Conservation (phyloP, 1,140 invertebrate genomes). For the Ceratosolen solmsi region DNA sequence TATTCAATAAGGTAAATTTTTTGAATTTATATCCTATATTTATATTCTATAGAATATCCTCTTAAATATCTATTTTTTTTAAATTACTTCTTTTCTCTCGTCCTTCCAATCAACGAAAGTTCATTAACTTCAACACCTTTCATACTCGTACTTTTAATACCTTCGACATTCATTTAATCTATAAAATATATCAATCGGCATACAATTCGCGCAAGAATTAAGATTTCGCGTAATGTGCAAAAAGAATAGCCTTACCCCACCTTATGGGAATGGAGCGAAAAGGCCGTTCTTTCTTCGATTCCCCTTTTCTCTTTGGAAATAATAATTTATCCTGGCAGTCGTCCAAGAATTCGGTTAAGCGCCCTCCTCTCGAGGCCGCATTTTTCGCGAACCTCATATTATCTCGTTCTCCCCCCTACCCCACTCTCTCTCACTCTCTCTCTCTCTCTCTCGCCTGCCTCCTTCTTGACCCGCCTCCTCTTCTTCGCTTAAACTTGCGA, state of each 20-base stretch:
- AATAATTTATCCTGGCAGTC: conserved; percentile 51
- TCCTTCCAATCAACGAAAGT: no score
- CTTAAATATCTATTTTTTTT: no score
- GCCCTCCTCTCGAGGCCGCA: conserved; percentile 39
- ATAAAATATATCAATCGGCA: no score
- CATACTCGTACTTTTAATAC: no score
- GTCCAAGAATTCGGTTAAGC: conserved; percentile 54
- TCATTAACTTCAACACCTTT: no score
- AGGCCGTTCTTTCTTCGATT: conserved; percentile 22
- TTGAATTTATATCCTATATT: no score
- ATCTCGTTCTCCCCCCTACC: conserved; percentile 26
- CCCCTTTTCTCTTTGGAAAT: conserved; percentile 10
- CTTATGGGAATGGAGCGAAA: neutral
- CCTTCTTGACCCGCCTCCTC: neutral
- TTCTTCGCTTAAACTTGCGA: neutral
- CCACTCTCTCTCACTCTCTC: neutral
- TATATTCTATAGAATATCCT: no score
- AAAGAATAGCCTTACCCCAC: neutral
- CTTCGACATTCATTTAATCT: no score
- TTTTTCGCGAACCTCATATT: conserved; percentile 48
- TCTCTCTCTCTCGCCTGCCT: conserved; percentile 9
- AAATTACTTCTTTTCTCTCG: no score
- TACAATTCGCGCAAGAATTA: neutral
- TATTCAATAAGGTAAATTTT: no score
- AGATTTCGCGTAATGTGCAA: neutral